Evolutionary conservation across 2,113 vertebrate genomes (phyloP).

Genomic region (Calypte anna): DNA sequence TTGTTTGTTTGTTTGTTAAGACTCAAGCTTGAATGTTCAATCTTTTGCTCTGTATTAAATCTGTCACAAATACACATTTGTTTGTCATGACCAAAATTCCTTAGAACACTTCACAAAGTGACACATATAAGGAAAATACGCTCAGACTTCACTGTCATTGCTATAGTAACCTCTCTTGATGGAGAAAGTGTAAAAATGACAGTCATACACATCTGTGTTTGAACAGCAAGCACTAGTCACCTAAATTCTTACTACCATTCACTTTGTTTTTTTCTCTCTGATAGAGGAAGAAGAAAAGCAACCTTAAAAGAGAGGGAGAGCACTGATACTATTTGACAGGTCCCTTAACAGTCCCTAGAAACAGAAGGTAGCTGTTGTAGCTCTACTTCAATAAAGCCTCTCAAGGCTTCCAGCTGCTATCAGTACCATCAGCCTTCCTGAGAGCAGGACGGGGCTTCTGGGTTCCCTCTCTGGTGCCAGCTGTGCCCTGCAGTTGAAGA

Average conservation of each 20-base stretch:
- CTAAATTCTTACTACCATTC: not conserved
- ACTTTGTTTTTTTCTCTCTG: not conserved
- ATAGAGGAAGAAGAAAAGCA: not conserved
- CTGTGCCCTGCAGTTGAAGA: not conserved
- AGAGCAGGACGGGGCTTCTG: not conserved
- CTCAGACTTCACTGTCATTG: not conserved
- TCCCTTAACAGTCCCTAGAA: not conserved
- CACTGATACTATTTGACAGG: not conserved
- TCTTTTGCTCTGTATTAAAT: not conserved
- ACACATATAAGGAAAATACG: not conserved
- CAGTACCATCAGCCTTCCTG: not conserved
- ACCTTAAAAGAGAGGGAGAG: not conserved
- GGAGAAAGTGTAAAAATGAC: not conserved
- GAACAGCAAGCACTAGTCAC: not conserved
- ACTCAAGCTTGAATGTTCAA: not conserved
- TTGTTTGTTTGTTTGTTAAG: not conserved
- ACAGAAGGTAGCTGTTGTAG: not conserved
- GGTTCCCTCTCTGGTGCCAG: not conserved
- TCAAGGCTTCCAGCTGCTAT: not conserved
- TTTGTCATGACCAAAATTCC: not conserved
- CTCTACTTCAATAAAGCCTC: not conserved
- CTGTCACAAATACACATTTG: not conserved
- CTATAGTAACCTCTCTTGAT: not conserved
- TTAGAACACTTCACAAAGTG: not conserved
- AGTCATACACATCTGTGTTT: not conserved